A percentile compares a stretch with the other conserved stretches of the same genome.
Evolutionary conservation across 2,113 vertebrate genomes (phyloP).

Genomic region (Nicator chloris): DNA sequence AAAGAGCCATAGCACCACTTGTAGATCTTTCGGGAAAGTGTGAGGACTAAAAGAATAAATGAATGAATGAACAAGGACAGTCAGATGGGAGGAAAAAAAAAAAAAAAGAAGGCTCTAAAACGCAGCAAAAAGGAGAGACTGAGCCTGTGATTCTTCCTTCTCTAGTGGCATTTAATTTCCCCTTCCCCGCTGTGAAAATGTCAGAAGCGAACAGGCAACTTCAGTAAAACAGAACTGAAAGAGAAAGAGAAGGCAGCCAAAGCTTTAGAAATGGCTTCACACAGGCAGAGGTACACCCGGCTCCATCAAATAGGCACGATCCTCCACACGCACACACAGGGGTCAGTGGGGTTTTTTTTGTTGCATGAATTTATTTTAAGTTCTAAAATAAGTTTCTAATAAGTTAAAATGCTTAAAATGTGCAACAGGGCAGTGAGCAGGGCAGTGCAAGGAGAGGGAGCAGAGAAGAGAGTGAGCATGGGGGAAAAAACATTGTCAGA

Average conservation of each 20-base stretch:
- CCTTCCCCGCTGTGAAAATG: background rate
- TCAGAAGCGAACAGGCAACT: background rate
- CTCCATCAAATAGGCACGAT: rapidly evolving
- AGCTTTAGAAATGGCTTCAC: background rate
- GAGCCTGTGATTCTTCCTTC: background rate
- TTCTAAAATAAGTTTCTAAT: background rate
- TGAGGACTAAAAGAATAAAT: background rate
- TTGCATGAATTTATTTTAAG: background rate
- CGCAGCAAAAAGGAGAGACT: background rate
- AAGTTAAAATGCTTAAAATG: slow-evolving; percentile 2
- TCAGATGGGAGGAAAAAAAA: background rate
- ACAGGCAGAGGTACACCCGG: background rate
- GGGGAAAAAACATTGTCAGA: background rate
- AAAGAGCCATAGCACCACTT: background rate
- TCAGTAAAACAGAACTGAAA: slow-evolving; percentile 16
- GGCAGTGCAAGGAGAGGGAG: background rate
- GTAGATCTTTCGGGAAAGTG: background rate
- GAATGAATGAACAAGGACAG: background rate
- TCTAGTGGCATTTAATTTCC: slow-evolving; percentile 7
- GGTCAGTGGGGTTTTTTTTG: background rate
- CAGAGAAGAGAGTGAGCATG: background rate
- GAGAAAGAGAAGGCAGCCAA: background rate
- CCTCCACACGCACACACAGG: background rate
- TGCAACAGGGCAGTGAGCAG: background rate
- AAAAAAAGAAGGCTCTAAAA: background rate